Base-by-base conservation (phyloP, 2,888 invertebrate species). In the Morpho achilles region DNA sequence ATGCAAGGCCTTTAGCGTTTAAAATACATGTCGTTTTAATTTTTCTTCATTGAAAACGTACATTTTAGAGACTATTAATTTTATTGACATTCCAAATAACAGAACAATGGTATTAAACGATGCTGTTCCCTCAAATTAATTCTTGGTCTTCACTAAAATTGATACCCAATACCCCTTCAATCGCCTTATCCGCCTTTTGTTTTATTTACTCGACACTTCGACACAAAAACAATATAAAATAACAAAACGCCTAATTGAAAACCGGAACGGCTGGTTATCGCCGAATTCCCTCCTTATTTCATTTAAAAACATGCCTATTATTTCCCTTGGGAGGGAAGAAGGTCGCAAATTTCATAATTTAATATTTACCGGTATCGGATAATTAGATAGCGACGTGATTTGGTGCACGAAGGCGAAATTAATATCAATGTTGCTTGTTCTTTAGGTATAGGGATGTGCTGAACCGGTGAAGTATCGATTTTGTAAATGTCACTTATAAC, bases 381-480 rank as follows among this genome's bases (percentile, higher is more conserved):
- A 90, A 90, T 90, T 89, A 88, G 87, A 87, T 88, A 75, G 79
- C 77, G 77, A 80, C 85, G 85, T 88, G 89, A 90, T 90, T 89
- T 85, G 74, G 84, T 86, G 80, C 83, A 79, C 83, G 81, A 80
- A 79, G 78, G 79, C 75, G 68, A 80, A 86, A 89, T 90, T 89
- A 89, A 89, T 90, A 89, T 89, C 90, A 87, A 89, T 89, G 87
- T 86, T 88, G 86, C 82, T 87, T 82, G 83, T 82, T 78, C 73
- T 74, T 71, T 63, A 61, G 50, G 58, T 50, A 48, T 71, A 84
- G 82, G 60, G 84, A 63, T 75, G 79, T 32, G 8, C 16, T 5
- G 43, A 43, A 10, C 4, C 7, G 6, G 32, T 65, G 54, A 69
- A 66, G 67, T 57, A 60, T 52, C 45, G 65, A 61, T 68, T 32